Conservation (phyloP, 1,140 invertebrate genomes). For the Aphelinus atriplicis region DNA sequence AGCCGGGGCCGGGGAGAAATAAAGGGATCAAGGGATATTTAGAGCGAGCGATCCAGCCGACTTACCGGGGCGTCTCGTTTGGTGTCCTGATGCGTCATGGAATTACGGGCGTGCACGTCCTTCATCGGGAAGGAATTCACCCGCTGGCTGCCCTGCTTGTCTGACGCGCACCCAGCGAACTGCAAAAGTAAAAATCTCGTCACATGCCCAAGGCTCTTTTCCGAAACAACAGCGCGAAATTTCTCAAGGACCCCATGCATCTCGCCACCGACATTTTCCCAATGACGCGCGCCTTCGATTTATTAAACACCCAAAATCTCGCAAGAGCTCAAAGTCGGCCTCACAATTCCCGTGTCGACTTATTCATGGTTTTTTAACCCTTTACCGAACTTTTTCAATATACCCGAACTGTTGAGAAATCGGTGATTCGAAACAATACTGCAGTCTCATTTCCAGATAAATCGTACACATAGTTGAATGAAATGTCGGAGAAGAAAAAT, state of each 20-base stretch:
- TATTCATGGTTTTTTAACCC: no score
- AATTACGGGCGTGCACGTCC: conserved; percentile 71
- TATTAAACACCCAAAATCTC: background rate
- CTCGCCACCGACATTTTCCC: background rate
- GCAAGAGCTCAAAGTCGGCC: no score
- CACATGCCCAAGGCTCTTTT: background rate
- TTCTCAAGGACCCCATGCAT: conserved; percentile 16
- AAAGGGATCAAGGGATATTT: background rate
- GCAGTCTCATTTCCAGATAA: no score
- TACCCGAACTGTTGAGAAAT: no score
- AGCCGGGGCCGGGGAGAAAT: background rate
- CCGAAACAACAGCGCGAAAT: conserved; percentile 23
- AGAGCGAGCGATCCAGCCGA: conserved; percentile 33
- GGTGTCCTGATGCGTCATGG: conserved; percentile 74
- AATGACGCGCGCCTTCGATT: background rate
- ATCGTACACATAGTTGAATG: no score
- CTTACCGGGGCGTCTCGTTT: conserved; percentile 81
- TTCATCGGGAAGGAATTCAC: conserved; percentile 87
- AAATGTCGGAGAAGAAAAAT: no score
- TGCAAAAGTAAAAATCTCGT: conserved; percentile 61
- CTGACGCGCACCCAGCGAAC: conserved; percentile 78
- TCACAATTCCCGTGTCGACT: no score
- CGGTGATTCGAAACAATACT: no score
- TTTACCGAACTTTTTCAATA: no score
- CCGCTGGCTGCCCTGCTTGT: conserved; percentile 75